Base-by-base conservation (phyloP, 2,888 invertebrate species). In the Metalampra italica region DNA sequence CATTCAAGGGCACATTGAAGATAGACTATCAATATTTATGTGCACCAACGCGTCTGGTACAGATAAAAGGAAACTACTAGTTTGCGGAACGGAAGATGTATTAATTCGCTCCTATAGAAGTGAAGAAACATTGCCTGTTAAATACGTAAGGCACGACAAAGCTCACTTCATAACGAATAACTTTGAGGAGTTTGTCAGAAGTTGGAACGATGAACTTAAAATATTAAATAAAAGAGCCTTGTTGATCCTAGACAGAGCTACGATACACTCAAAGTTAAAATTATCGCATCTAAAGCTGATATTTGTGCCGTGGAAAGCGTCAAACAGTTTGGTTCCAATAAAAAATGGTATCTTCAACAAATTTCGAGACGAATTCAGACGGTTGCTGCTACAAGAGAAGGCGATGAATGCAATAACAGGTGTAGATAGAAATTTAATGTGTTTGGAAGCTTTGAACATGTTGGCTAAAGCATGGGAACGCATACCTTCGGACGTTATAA, bases 301-400 rank as follows among this genome's bases (percentile, higher is more conserved):
- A 0, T 77, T 75, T 15, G 69, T 76, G 0, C 76, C 75, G 0
- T 77, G 75, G 74, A 77, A 76, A 44, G 71, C 74, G 0, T 59
- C 69, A 0, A 66, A 64, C 1, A 68, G 69, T 0, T 49, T 77
- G 30, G 68, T 77, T 50, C 75, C 76, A 1, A 66, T 77, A 46
- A 71, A 72, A 32, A 71, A 72, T 41, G 76, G 76, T 0, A 66
- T 77, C 0, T 73, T 59, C 7, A 53, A 50, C 0, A 59, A 59
- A 41, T 74, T 77, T 41, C 52, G 75, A 0, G 62, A 63, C 0
- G 75, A 75, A 57, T 76, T 69, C 40, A 57, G 74, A 0, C 61
- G 60, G 8, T 51, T 73, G 30, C 50, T 75, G 0, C 39, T 75
- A n/a, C 56, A 69, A 43, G 68, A 73, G 12, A 75, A 75, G 49